Evolutionary conservation across 2,888 invertebrate genomes (phyloP).

Genomic region (Seira sanloemensis): DNA sequence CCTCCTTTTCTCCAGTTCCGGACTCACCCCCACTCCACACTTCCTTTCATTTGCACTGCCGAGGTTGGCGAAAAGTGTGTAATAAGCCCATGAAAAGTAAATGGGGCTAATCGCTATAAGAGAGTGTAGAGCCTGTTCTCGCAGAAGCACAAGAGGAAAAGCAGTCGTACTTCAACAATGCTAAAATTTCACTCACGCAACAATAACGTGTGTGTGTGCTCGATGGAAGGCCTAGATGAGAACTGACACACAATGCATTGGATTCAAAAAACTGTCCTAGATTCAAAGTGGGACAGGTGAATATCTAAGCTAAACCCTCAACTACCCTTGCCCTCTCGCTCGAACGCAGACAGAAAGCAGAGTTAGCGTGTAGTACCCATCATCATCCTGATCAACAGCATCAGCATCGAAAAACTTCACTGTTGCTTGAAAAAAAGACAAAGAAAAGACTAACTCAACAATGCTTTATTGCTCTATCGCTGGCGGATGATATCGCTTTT

Average conservation of each 20-base stretch:
- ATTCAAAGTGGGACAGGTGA: constrained; percentile 72
- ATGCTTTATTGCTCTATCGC: constrained; percentile 36
- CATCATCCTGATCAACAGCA: constrained; percentile 38
- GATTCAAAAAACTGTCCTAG: constrained; percentile 72
- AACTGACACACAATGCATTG: constrained; percentile 73
- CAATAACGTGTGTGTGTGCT: constrained; percentile 65
- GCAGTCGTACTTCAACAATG: constrained; percentile 61
- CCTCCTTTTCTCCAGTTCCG: constrained; percentile 18
- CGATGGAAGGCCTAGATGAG: constrained; percentile 72
- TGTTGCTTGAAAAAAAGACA: constrained; percentile 24
- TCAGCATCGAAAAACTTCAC: constrained; percentile 26
- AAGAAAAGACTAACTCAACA: constrained; percentile 40
- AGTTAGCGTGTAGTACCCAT: constrained; percentile 43
- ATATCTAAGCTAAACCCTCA: constrained; percentile 72
- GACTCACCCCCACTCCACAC: constrained; percentile 6
- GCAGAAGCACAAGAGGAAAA: constrained; percentile 25
- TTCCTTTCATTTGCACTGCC: constrained; percentile 27
- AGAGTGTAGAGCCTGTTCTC: constrained; percentile 48
- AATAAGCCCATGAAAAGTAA: constrained; percentile 62
- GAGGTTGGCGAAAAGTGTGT: constrained; percentile 23
- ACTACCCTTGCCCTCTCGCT: constrained; percentile 67
- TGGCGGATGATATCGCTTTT: constrained; percentile 34
- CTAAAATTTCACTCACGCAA: constrained; percentile 29
- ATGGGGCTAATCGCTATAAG: constrained; percentile 62
- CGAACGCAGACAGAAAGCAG: constrained; percentile 57